A percentile compares a stretch with the other conserved stretches of the same genome.
Conservation (phyloP, 2,888 invertebrate species). For the Diaperis boleti region DNA sequence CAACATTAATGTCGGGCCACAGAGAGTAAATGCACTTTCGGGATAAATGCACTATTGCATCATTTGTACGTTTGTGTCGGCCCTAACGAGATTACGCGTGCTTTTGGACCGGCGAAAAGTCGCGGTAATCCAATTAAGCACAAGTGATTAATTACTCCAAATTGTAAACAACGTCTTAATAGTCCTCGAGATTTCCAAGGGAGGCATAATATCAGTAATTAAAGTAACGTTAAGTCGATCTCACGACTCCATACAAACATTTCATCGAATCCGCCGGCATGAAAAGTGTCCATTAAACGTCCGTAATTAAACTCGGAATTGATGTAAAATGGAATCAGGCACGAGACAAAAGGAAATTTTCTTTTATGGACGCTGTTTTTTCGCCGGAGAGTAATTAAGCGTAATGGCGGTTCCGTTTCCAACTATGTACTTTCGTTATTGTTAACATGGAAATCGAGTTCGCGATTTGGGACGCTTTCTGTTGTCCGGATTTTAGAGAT, state of each 20-base stretch:
- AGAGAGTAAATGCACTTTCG: not conserved
- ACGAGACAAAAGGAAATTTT: constrained; percentile 20
- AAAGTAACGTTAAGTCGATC: constrained; percentile 22
- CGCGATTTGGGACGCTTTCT: no score
- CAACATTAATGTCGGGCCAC: constrained; percentile 2
- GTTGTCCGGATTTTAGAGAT: no score
- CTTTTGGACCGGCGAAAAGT: not conserved
- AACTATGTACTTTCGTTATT: no score
- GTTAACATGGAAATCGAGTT: no score
- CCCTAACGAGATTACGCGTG: not conserved
- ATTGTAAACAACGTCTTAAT: not conserved
- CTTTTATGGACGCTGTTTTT: constrained; percentile 16
- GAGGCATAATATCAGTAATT: constrained; percentile 16
- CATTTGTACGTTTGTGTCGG: not conserved
- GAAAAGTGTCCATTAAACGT: constrained; percentile 21
- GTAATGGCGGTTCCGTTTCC: no score
- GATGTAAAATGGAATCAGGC: not conserved
- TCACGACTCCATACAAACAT: constrained; percentile 11
- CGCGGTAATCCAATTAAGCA: not conserved
- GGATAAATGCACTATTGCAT: not conserved
- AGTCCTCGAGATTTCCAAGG: not conserved
- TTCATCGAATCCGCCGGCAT: constrained; percentile 16
- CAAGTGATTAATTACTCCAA: not conserved
- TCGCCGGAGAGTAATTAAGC: constrained; percentile 13
- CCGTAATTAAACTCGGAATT: constrained; percentile 17